A percentile compares a stretch with the other conserved stretches of the same genome.
Evolutionary conservation across 92 coral and sea anemone genomes (phyloP).

Genomic region (Epizoanthus stellaris): DNA sequence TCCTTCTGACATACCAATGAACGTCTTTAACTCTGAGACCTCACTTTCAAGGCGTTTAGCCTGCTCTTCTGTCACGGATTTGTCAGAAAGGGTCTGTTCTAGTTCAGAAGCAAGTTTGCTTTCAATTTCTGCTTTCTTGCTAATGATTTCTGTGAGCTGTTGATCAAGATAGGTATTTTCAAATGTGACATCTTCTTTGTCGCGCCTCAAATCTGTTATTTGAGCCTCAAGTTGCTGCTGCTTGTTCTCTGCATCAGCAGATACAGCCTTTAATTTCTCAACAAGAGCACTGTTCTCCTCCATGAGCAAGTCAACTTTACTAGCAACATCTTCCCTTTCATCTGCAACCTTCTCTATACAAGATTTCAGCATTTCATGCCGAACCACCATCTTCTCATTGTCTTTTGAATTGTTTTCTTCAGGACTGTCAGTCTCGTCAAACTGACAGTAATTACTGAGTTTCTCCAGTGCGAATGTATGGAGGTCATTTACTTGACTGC

Average conservation of each 20-base stretch:
- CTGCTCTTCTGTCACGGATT: constrained; percentile 10
- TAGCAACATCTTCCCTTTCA: not conserved
- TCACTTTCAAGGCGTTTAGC: constrained; percentile 12
- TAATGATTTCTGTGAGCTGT: constrained; percentile 18
- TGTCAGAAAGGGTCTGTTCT: constrained; percentile 4
- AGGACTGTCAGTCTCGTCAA: constrained; percentile 12
- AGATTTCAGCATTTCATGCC: constrained; percentile 1
- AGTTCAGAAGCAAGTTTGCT: constrained; percentile 9
- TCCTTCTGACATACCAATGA: not conserved
- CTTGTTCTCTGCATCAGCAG: not conserved
- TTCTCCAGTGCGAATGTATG: not conserved
- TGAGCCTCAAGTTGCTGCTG: constrained; percentile 12
- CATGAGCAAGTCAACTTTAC: not conserved
- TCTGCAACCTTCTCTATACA: not conserved
- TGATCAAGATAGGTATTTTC: not conserved
- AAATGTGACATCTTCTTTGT: not conserved
- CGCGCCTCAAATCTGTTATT: constrained; percentile 11
- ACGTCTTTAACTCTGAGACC: not conserved
- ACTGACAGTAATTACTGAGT: not conserved
- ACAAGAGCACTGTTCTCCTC: constrained; percentile 9
- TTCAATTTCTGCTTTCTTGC: constrained; percentile 24
- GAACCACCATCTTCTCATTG: not conserved
- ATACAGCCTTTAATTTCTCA: not conserved
- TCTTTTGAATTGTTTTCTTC: not conserved
- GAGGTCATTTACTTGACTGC: constrained; percentile 18